Percentiles rank a stretch among this genome's conserved stretches.
phyloP scores from a whole-genome alignment of 2,797 vertebrate genomes.

The Phataginus tetradactyla region DNA sequence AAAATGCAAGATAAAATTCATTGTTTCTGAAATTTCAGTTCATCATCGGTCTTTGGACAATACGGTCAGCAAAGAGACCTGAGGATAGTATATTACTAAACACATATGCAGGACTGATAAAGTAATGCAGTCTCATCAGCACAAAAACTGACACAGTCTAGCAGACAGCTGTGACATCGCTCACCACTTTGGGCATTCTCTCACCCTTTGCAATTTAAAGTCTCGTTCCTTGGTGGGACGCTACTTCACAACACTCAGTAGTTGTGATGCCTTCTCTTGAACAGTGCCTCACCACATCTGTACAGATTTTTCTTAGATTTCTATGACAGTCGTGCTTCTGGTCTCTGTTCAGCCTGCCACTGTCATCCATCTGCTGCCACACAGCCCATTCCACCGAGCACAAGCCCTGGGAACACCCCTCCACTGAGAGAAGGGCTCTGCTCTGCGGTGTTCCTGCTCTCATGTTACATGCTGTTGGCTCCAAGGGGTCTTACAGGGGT shows the following conservation, averaged over 20 bases:
- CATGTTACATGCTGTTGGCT: neutral
- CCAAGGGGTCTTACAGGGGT: neutral
- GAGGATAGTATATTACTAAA: neutral
- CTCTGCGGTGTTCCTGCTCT: neutral
- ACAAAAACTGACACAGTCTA: neutral
- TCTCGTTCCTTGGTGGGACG: neutral
- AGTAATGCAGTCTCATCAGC: neutral
- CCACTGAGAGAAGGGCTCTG: neutral
- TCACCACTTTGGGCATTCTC: neutral
- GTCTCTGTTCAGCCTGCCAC: neutral
- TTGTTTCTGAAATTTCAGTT: neutral
- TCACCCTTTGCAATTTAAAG: neutral
- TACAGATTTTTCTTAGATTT: neutral
- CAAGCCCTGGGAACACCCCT: neutral
- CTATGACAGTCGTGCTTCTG: neutral
- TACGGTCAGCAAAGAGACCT: neutral
- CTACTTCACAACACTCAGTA: neutral
- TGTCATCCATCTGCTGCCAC: neutral
- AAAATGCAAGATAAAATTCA: slow-evolving; percentile 2
- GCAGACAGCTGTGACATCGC: neutral
- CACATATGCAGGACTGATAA: neutral
- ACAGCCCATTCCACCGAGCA: neutral
- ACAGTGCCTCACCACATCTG: neutral
- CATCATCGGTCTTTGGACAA: neutral
- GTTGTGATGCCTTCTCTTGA: neutral